Evolutionary conservation across 2,888 invertebrate species (phyloP).

Genomic region (Adineta ricciae): DNA sequence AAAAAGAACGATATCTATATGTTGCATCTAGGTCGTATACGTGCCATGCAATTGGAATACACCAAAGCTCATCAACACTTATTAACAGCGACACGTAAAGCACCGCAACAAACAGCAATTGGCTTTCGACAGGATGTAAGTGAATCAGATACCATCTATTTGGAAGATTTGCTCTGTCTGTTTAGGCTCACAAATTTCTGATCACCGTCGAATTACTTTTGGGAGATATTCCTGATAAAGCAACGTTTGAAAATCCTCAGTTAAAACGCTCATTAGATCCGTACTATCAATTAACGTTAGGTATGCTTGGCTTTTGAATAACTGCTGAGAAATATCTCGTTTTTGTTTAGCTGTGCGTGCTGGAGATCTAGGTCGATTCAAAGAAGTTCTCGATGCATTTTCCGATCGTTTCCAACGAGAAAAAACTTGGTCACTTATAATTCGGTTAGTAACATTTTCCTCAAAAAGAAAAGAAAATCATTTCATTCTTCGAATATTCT

Average conservation of each 20-base stretch:
- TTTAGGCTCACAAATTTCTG: slow-evolving; percentile 65
- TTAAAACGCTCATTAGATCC: slow-evolving; percentile 78
- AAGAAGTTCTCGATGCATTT: slow-evolving; percentile 78
- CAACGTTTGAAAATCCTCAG: slow-evolving; percentile 81
- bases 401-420: slow-evolving; percentile 82
- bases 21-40: slow-evolving; percentile 69
- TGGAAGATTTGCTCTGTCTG: neutral
- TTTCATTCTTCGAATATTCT: neutral
- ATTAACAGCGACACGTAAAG: slow-evolving; percentile 80
- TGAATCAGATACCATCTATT: no score
- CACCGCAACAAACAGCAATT: slow-evolving; percentile 89
- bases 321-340: no score
- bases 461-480: no score
- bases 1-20: no score
- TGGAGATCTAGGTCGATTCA: slow-evolving; percentile 84
- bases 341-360: slow-evolving; percentile 62
- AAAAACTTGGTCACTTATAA: slow-evolving; percentile 86
- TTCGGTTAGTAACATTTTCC: slow-evolving; percentile 46
- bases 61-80: slow-evolving; percentile 92
- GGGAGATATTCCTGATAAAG: slow-evolving; percentile 93
- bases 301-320: neutral
- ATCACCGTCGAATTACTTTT: slow-evolving; percentile 84
- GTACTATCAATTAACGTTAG: slow-evolving; percentile 83
- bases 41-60: slow-evolving; percentile 93
- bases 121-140: slow-evolving; percentile 91